Conservation (phyloP, 2,113 vertebrate genomes). For the Toxostoma redivivum region DNA sequence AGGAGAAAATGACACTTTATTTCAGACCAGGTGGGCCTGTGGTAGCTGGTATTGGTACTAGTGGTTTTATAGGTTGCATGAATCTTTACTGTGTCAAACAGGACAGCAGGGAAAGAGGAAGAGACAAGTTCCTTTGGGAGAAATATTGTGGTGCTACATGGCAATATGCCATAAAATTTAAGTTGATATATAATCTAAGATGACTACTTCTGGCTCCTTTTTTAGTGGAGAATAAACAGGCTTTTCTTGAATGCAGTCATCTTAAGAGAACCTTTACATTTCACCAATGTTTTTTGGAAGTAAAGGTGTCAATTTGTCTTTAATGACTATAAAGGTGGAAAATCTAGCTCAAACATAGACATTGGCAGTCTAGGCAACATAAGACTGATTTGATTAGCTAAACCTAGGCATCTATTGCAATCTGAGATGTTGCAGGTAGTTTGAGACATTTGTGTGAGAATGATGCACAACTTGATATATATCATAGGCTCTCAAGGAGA, state of each 20-base stretch:
- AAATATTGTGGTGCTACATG: background rate
- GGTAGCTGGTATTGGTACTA: background rate
- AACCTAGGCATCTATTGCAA: background rate
- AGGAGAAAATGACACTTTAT: background rate
- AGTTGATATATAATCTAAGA: background rate
- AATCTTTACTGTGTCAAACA: background rate
- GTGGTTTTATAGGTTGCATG: background rate
- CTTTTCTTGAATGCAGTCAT: background rate
- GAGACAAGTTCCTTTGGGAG: background rate
- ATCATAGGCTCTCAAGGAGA: background rate
- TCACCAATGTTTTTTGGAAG: background rate
- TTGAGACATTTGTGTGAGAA: background rate
- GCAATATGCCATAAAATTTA: background rate
- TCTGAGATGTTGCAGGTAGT: background rate
- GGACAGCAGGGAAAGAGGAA: background rate
- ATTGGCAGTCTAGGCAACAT: background rate
- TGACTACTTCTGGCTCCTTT: background rate
- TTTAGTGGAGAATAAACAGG: background rate
- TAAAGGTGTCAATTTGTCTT: background rate
- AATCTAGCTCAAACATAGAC: background rate
- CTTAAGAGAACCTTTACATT: background rate
- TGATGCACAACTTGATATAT: background rate
- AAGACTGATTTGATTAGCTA: background rate
- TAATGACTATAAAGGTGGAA: background rate
- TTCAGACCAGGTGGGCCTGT: background rate